Evolutionary conservation across 1,140 invertebrate genomes (phyloP), one percentile per base, ranked within the genome.

Genomic region (Druon quercuslanigerum): DNA sequence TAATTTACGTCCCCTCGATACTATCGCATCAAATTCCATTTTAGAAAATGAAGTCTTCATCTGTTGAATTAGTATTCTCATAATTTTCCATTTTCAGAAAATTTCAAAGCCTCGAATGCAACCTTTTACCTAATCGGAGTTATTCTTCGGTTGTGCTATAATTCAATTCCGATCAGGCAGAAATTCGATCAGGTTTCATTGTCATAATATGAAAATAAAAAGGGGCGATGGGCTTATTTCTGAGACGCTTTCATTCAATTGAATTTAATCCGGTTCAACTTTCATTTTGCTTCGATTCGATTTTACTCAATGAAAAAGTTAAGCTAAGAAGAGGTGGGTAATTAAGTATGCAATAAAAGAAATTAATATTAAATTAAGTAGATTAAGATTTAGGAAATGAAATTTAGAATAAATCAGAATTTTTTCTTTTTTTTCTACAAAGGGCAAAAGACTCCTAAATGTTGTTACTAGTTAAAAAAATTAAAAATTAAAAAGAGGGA

Each of bases 1-100:
- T 87, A 87, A 87, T 87, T 87, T 86, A 86, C 82, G 84, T 79
- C 75, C 77, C 80, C 70, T 76, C 51, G n/a, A 19, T 50, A 40
- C 52, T 70, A 76, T 76, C 51, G 70, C 72, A 73, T 80, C 76
- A 76, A 84, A 82, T 83, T 80, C 74, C 76, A 77, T 83, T 84
- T 78, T 50, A 77, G 51, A n/a, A 50, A 51, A 25, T 66, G 19
- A 50, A 46, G 16, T 20, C 3, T 11, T 56, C 19, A 12, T 19
- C n/a, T 40, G 51, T 79, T 51, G 33, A 56, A 83, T 82, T 77
- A 74, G 73, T 77, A 75, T 74, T 74, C 76, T 76, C 60, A 51
- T 52, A 57, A 75, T 71, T 57, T 52, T 12, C 54, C n/a, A 56
- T 56, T 56, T 19, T 19, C n/a, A 4, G 19, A 19, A 56, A 56